A percentile compares a stretch with the other conserved stretches of the same genome.
These are phyloP conservation scores for Tyto alba DNA, from an alignment of 2,113 vertebrate genomes.

Conservation along the genomic window DNA sequence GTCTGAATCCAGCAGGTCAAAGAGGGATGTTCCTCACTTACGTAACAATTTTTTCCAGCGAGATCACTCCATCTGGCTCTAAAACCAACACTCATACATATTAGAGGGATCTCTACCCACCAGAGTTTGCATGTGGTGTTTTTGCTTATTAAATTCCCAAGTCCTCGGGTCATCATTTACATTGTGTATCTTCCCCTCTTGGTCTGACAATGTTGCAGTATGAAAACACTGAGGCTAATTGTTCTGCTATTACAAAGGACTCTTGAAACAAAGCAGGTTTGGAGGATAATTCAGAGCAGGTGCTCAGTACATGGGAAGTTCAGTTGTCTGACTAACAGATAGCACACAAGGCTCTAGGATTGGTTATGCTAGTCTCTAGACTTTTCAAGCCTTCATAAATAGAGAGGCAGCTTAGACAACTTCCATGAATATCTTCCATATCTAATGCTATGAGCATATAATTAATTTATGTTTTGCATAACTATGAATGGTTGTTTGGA, in stretches of 20 bases:
- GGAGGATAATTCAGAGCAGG: background rate
- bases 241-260: conserved; percentile 6
- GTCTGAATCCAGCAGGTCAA: background rate
- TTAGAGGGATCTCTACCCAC: background rate
- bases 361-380: background rate
- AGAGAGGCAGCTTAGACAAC: background rate
- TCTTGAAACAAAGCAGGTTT: conserved; percentile 28
- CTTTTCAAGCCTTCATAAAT: background rate
- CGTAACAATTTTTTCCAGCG: background rate
- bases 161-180: conserved; percentile 48
- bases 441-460: background rate
- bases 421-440: background rate
- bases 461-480: background rate
- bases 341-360: background rate
- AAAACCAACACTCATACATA: conserved; percentile 16
- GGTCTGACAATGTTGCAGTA: background rate
- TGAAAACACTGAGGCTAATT: conserved; percentile 32
- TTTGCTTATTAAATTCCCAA: conserved; percentile 1
- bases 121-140: conserved; percentile 44
- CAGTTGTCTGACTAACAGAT: background rate
- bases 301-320: background rate
- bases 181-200: background rate
- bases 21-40: background rate
- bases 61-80: background rate
- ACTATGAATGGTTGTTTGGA: background rate